Base-by-base conservation (phyloP, 2,888 invertebrate genomes). In the Patella ulyssiponensis region DNA sequence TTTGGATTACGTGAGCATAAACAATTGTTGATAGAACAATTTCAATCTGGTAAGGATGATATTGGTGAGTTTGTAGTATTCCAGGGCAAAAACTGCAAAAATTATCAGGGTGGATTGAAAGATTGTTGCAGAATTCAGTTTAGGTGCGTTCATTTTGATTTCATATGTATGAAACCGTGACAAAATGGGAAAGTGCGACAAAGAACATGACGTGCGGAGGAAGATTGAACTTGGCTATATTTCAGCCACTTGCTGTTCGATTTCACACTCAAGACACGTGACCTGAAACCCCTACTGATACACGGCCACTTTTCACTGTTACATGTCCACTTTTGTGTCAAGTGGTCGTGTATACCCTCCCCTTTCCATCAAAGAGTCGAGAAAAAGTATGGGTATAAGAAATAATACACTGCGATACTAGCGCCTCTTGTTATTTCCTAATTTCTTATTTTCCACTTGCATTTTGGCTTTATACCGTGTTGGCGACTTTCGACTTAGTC, bases 351-450 rank as follows among this genome's bases (percentile, higher is more conserved):
- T 64, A n/a, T 64, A 64, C n/a, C 58, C 17, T 64, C n/a, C 11
- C n/a, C 58, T 64, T 64, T 64, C 20, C n/a, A 64, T n/a, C 58
- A 64, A 64, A 64, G 58, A 20, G 20, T 64, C 58, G n/a, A 64
- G 58, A 64, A 64, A 64, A 64, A 64, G 58, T 64, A 64, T n/a
- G 58, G 7, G 58, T 64, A 64, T 64, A 64, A 64, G n/a, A n/a
- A 12, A 4, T 71, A 15, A n/a, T n/a, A n/a, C n/a, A n/a, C n/a
- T n/a, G n/a, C n/a, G n/a, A n/a, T n/a, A n/a, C n/a, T n/a, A n/a
- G n/a, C n/a, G n/a, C n/a, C n/a, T n/a, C n/a, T n/a, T n/a, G n/a
- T 33, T 12, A 23, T 14, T 71, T 71, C 44, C 17, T n/a, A n/a
- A n/a, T n/a, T n/a, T n/a, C n/a, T n/a, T n/a, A n/a, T n/a, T n/a